phyloP scores from a whole-genome alignment of 1,140 invertebrate species.

The Drosophila takahashii region DNA sequence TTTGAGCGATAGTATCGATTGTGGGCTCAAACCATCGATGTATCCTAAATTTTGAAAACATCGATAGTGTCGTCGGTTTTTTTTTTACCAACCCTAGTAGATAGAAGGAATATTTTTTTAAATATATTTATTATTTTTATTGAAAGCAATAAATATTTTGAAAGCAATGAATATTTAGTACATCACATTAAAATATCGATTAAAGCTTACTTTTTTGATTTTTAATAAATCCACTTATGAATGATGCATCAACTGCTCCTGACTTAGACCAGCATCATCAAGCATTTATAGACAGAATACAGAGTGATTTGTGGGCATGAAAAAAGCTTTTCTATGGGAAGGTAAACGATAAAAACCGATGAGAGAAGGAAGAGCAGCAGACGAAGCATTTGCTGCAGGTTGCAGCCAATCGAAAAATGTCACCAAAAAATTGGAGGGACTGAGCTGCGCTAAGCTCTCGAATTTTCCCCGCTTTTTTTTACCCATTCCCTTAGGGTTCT shows the following conservation, averaged over 20 bases:
- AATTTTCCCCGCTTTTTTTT: slow-evolving; percentile 1
- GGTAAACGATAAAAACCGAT: slow-evolving; percentile 13
- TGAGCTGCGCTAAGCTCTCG: slow-evolving; percentile 52
- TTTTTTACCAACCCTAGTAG: too few species aligned
- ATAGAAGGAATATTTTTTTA: too few species aligned
- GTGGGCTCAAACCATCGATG: too few species aligned
- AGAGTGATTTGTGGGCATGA: slow-evolving; percentile 36
- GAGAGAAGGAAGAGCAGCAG: slow-evolving; percentile 16
- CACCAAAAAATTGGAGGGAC: slow-evolving; percentile 30
- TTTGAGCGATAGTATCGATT: too few species aligned
- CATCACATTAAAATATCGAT: too few species aligned
- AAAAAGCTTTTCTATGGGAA: slow-evolving; percentile 43
- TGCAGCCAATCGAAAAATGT: slow-evolving; percentile 59
- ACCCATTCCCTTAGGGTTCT: slow-evolving; percentile 19
- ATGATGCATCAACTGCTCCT: slow-evolving; percentile 1
- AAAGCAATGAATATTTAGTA: too few species aligned
- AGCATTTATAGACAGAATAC: slow-evolving; percentile 39
- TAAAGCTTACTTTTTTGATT: too few species aligned
- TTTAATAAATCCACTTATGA: background rate
- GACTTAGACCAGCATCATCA: slow-evolving; percentile 24
- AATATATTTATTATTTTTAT: too few species aligned
- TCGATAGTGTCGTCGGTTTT: too few species aligned
- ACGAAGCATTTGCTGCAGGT: slow-evolving; percentile 43
- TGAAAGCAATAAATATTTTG: too few species aligned
- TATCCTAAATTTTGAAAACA: too few species aligned